Conservation (phyloP, 2,113 vertebrate genomes). For the Ploceus nigricollis region DNA sequence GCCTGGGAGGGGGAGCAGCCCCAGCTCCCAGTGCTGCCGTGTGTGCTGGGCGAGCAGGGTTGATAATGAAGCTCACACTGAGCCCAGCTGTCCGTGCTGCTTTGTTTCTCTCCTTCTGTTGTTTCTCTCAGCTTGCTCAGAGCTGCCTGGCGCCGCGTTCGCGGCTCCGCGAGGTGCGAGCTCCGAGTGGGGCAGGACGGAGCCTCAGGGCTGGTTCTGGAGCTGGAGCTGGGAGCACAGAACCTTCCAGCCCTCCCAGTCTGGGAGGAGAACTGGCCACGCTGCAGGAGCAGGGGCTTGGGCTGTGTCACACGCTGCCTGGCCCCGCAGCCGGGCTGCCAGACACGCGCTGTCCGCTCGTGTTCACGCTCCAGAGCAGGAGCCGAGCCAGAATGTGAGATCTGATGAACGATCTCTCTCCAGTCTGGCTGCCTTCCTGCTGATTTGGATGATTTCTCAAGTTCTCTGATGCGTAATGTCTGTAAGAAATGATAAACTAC, state of each 20-base stretch:
- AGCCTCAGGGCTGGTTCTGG: neutral
- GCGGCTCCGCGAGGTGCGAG: neutral
- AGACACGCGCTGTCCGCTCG: neutral
- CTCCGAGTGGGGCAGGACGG: neutral
- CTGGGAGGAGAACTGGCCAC: neutral
- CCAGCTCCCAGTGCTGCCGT: neutral
- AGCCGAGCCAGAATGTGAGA: fast-evolving
- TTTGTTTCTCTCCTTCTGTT: slow-evolving; percentile 28
- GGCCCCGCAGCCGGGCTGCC: neutral
- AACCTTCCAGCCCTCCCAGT: fast-evolving
- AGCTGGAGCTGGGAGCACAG: neutral
- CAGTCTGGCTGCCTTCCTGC: neutral
- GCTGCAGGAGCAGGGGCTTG: neutral
- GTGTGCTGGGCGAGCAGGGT: neutral
- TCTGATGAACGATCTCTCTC: neutral
- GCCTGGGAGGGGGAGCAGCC: neutral
- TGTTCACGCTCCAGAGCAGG: fast-evolving
- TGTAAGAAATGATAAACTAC: neutral
- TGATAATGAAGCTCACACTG: neutral
- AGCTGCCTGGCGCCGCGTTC: neutral
- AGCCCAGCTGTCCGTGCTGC: slow-evolving; percentile 38
- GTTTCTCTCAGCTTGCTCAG: slow-evolving; percentile 17
- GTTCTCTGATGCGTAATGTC: fast-evolving
- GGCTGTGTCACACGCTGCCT: neutral
- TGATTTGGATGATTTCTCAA: neutral